Evolutionary conservation across 2,797 vertebrate species (phyloP).

Genomic region (Halcyon smyrnensis): DNA sequence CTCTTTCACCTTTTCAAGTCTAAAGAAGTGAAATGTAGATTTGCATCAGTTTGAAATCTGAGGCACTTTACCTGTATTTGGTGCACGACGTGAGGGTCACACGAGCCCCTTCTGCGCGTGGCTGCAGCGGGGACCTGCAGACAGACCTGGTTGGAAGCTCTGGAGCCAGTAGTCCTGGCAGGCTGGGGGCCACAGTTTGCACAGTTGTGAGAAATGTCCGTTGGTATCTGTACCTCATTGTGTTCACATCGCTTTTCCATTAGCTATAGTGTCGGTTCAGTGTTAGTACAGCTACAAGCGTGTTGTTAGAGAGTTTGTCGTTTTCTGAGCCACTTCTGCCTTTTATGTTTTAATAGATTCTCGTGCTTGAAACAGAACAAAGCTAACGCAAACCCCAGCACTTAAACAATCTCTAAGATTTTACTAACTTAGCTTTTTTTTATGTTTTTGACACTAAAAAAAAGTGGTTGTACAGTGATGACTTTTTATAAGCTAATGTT

Average conservation of each 20-base stretch:
- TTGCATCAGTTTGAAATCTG: neutral
- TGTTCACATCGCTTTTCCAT: neutral
- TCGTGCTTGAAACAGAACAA: neutral
- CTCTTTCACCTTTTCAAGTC: neutral
- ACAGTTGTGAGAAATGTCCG: neutral
- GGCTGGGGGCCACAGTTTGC: neutral
- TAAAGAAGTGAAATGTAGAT: neutral
- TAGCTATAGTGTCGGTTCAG: neutral
- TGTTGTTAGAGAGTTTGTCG: neutral
- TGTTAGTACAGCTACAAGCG: neutral
- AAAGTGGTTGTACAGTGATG: slow-evolving; percentile 29
- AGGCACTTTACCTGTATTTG: slow-evolving; percentile 2
- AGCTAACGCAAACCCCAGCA: neutral
- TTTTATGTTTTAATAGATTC: slow-evolving; percentile 20
- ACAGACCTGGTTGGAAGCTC: rapidly evolving
- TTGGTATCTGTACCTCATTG: neutral
- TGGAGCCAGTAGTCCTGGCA: neutral
- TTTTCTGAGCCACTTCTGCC: slow-evolving; percentile 22
- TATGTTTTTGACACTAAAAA: slow-evolving; percentile 10
- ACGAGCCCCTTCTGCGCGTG: neutral
- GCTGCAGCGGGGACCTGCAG: neutral
- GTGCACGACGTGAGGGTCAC: neutral
- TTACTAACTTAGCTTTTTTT: neutral
- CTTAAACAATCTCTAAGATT: neutral
- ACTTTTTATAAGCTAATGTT: slow-evolving; percentile 50